Percentiles rank a stretch among this genome's conserved stretches.
phyloP scores from a whole-genome alignment of 1,140 invertebrate species.

The Achroia grisella region DNA sequence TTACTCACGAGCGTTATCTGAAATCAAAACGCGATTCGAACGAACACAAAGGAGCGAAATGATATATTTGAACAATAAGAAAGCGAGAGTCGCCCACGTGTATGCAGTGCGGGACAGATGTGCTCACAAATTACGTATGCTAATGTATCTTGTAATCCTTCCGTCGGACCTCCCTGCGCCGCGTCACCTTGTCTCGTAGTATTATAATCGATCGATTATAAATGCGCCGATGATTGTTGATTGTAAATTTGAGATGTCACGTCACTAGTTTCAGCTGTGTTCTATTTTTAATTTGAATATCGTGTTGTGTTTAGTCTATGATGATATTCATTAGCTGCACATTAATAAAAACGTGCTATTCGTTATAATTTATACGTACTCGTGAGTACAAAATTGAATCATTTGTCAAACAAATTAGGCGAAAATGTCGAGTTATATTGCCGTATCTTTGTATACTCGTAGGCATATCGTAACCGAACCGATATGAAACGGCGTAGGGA shows the following conservation, averaged over 20 bases:
- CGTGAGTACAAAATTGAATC: too few relatives aligned
- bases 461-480: background rate
- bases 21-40: conserved; percentile 14
- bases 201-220: conserved; percentile 55
- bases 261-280: conserved; percentile 7
- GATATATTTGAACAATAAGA: conserved; percentile 39
- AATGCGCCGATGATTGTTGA: conserved; percentile 27
- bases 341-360: too few relatives aligned
- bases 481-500: conserved; percentile 2
- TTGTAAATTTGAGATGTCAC: conserved; percentile 18
- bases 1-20: conserved; percentile 21
- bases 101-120: conserved; percentile 23
- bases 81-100: conserved; percentile 38
- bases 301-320: background rate
- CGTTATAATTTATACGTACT: too few relatives aligned
- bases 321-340: too few relatives aligned
- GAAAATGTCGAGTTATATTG: too few relatives aligned
- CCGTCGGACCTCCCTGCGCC: conserved; percentile 37
- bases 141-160: conserved; percentile 45
- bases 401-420: too few relatives aligned
- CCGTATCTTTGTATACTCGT: too few relatives aligned
- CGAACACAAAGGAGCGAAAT: conserved; percentile 19
- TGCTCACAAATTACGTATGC: conserved; percentile 47
- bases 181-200: conserved; percentile 27
- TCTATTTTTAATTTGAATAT: conserved; percentile 6